Evolutionary conservation across 2,888 invertebrate species (phyloP).

Genomic region (Stenotaenia linearis): DNA sequence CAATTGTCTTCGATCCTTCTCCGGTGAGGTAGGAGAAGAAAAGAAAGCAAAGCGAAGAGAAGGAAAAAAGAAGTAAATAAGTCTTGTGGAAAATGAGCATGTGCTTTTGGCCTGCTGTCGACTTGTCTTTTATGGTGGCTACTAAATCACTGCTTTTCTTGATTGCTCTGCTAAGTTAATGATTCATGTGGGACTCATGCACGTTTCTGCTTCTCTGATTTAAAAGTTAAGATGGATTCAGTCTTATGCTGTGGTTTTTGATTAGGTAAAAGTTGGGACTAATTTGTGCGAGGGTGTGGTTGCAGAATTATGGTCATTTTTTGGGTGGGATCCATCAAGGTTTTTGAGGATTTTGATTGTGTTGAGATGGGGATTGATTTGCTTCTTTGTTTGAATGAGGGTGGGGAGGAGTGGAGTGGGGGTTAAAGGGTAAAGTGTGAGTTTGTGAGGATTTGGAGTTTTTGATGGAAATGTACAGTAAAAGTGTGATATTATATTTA

Average conservation of each 20-base stretch:
- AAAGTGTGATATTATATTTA: too few species aligned
- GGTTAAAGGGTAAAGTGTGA: too few species aligned
- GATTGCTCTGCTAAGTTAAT: slow-evolving; percentile 3
- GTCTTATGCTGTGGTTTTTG: neutral
- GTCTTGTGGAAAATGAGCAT: slow-evolving; percentile 19
- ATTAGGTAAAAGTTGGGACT: neutral
- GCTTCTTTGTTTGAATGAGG: too few species aligned
- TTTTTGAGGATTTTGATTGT: neutral
- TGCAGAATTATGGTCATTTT: neutral
- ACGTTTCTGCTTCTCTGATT: neutral
- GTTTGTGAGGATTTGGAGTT: too few species aligned
- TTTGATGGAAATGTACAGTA: too few species aligned
- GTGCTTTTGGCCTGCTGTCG: neutral
- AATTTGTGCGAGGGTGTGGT: neutral
- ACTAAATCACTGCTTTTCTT: slow-evolving; percentile 15
- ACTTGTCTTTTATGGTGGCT: slow-evolving; percentile 11
- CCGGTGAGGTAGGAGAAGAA: neutral
- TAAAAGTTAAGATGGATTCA: slow-evolving; percentile 11
- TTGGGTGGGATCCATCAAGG: neutral
- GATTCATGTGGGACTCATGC: slow-evolving; percentile 11
- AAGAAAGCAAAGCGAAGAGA: neutral
- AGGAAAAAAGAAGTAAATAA: neutral
- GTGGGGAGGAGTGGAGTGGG: too few species aligned
- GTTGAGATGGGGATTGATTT: too few species aligned
- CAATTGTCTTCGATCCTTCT: neutral